Evolutionary conservation across 2,797 vertebrate species (phyloP), one percentile per base, ranked within the genome.

Genomic region (Phrynocephalus forsythii): DNA sequence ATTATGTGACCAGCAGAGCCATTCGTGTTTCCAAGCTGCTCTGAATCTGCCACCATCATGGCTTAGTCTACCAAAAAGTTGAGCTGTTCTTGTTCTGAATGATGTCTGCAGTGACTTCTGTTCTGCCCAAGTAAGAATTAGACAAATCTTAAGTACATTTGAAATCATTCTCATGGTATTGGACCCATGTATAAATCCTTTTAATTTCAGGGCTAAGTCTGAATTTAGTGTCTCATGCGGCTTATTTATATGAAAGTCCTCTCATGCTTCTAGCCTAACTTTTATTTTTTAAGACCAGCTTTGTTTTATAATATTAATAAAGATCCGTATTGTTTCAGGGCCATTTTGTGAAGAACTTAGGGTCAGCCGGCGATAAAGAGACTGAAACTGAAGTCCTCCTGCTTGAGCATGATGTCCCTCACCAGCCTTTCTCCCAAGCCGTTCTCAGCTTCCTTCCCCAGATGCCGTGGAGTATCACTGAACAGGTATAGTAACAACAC

Each of bases 331-430:
- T 86, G 93, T 90, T 60, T 91, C 88, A 99, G 99, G 99, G 99
- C 91, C 99, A 99, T 95, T 99, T 99, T 96, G 98, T 99, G 63
- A 99, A 97, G 92, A 99, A 96, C 91, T 95, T 99, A 90, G 99
- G 99, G 50, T 90, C 89, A 0, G 98, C 98, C 8, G 99, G 99
- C 33, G 98, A 99, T 71, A 99, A 99, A 93, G 98, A 98, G 73
- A 99, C 99, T 0, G 99, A 99, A 95, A 97, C 98, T 0, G 98
- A 99, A 96, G 99, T 99, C 83, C 96, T 99, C 87, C 95, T 99
- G 1, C 97, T 99, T 90, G 99, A 99, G 92, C 99, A 99, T 9
- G 99, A 99, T 28, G 98, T 99, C 72, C 98, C 98, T n/a, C 99
- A 99, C 92, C 98, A 99, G 95, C 96, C 97, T 38, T 99, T 99